phyloP scores from a whole-genome alignment of 2,113 vertebrate genomes.

The Natator depressus region DNA sequence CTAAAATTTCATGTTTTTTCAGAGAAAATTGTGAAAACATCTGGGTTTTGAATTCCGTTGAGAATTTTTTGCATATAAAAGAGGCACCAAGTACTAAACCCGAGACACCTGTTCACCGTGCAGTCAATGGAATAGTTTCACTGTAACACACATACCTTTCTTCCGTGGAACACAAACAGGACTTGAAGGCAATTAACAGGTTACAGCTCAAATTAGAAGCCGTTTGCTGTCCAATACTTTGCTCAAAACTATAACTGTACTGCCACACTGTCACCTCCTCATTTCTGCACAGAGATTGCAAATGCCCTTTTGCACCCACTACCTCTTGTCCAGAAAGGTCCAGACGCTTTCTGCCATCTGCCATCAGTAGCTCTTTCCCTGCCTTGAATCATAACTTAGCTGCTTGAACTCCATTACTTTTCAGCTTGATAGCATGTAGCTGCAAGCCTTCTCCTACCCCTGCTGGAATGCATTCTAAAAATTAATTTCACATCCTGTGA shows the following conservation, averaged over 20 bases:
- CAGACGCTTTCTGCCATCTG: no score
- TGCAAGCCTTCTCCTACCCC: background rate
- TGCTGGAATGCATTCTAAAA: background rate
- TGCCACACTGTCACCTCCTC: accelerated
- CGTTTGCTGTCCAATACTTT: background rate
- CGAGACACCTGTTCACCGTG: background rate
- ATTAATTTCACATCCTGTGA: background rate
- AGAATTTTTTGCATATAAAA: background rate
- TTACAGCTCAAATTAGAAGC: background rate
- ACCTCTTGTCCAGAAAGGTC: background rate
- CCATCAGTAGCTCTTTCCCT: background rate
- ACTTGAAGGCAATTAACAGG: background rate
- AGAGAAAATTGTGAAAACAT: background rate
- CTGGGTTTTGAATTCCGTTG: background rate
- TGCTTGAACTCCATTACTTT: background rate
- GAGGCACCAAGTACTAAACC: background rate
- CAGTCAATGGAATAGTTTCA: background rate
- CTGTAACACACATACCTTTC: accelerated
- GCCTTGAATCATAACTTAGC: accelerated
- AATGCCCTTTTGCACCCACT: background rate
- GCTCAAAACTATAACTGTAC: background rate
- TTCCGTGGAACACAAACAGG: background rate
- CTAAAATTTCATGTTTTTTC: background rate
- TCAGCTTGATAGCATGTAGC: background rate
- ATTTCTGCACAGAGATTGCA: background rate